These are phyloP conservation scores for Melinaea marsaeus DNA, from an alignment of 2,888 invertebrate genomes.

Conservation along the genomic window DNA sequence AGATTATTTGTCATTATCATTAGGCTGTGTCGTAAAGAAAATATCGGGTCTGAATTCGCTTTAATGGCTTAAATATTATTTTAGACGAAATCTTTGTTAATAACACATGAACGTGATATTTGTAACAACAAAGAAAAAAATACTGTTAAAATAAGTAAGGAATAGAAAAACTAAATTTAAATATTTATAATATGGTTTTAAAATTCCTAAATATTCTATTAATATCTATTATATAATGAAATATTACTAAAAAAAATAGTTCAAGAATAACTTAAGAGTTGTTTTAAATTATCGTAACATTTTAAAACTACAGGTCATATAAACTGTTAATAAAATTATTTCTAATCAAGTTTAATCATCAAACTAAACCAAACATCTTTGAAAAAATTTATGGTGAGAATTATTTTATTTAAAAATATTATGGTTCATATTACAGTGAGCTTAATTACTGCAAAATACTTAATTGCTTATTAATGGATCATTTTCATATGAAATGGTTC, in stretches of 20 bases:
- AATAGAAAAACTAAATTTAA: slow-evolving; percentile 6
- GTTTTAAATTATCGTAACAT: too few species aligned
- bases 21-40: slow-evolving; percentile 47
- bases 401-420: slow-evolving; percentile 25
- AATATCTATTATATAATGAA: too few species aligned
- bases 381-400: slow-evolving; percentile 43
- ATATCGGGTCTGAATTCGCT: slow-evolving; percentile 17
- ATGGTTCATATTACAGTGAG: slow-evolving; percentile 13
- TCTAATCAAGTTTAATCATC: slow-evolving; percentile 7
- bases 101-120: too few species aligned
- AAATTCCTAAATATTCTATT: too few species aligned
- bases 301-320: too few species aligned
- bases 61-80: slow-evolving; percentile 1
- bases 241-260: too few species aligned
- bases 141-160: not conserved
- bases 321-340: not conserved
- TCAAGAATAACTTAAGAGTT: too few species aligned
- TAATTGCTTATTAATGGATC: too few species aligned
- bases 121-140: too few species aligned
- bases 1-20: slow-evolving; percentile 64
- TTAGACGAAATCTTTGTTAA: not conserved
- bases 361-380: slow-evolving; percentile 31
- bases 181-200: too few species aligned
- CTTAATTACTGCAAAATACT: too few species aligned
- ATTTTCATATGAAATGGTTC: too few species aligned